A percentile compares a stretch with the other conserved stretches of the same genome.
Evolutionary conservation across 2,888 invertebrate species (phyloP).

Genomic region (Oasisia sp.): DNA sequence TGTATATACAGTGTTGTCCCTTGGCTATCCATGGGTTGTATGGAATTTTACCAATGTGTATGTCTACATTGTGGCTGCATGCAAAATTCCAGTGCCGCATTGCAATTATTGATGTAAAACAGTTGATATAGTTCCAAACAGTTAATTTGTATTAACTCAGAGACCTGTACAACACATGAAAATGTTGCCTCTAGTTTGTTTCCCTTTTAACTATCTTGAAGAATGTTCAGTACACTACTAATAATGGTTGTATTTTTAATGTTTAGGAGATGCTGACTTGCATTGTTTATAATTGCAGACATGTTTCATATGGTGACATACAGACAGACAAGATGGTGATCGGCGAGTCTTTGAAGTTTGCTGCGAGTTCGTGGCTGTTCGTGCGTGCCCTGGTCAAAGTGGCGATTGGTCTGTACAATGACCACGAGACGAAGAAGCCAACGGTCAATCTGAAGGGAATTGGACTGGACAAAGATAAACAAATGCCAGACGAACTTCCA

Average conservation of each 20-base stretch:
- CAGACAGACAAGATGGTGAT: conserved; percentile 35
- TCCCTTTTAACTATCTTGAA: too few relatives aligned
- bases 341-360: conserved; percentile 39
- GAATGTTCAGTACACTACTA: not conserved
- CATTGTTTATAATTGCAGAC: not conserved
- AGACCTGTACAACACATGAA: too few relatives aligned
- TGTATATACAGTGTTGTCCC: too few relatives aligned
- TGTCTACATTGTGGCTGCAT: too few relatives aligned
- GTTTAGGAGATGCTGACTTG: not conserved
- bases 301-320: not conserved
- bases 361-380: conserved; percentile 35
- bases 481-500: conserved; percentile 48
- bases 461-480: conserved; percentile 29
- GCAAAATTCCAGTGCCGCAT: too few relatives aligned
- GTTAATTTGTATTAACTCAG: too few relatives aligned
- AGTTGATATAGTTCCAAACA: not conserved
- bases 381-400: conserved; percentile 36
- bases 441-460: conserved; percentile 31
- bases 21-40: too few relatives aligned
- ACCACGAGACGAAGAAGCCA: conserved; percentile 31
- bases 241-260: not conserved
- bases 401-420: conserved; percentile 25
- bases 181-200: too few relatives aligned
- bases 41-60: too few relatives aligned
- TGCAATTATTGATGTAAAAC: not conserved